Evolutionary conservation across 1,140 invertebrate genomes (phyloP), one percentile per base, ranked within the genome.

Genomic region (Orius insidiosus): DNA sequence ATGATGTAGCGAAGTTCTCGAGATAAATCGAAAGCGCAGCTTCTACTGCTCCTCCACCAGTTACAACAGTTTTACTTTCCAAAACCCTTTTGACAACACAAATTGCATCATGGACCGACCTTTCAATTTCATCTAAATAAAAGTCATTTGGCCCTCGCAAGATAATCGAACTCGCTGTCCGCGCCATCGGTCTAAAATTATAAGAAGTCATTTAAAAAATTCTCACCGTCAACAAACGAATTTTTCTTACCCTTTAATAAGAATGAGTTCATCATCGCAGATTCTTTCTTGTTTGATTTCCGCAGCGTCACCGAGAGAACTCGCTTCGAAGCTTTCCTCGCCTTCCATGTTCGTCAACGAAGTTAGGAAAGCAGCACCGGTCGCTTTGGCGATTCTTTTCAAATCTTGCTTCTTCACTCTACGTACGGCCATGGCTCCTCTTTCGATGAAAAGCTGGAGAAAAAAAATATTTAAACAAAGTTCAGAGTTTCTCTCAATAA

Each of bases 61-160:
- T 86, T 39, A 97, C 94, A 2, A 98, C 78, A 42, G 75, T 78
- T 62, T 96, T 95, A 18, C 86, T 89, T 70, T 99, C 96, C 43
- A 97, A 69, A 36, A 98, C 94, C 53, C 96, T 70, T 56, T 94
- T 92, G 4, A 98, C 89, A 5, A 94, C 94, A 59, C 92, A 97
- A 4, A 99, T 68, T 9, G 95, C 81, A 68, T 99, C 96, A 63
- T 99, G 94, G 15, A 98, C 68, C 0, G 93, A 97, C 18, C 96
- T 75, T 68, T 99, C 96, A 93, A 99, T 98, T 71, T 99, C 96
- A 65, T 99, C 96, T 56, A 92, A 89, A 68, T 97, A 98, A 59
- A 85, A 95, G 67, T 99, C 95, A 57, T 97, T 99, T 9, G 96
- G 92, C 44, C 95, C 96, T 51, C 96, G 79, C 11, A 98, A 70